These are phyloP conservation scores for Agriopis leucophaearia DNA, from an alignment of 2,888 invertebrate genomes.

Conservation along the genomic window DNA sequence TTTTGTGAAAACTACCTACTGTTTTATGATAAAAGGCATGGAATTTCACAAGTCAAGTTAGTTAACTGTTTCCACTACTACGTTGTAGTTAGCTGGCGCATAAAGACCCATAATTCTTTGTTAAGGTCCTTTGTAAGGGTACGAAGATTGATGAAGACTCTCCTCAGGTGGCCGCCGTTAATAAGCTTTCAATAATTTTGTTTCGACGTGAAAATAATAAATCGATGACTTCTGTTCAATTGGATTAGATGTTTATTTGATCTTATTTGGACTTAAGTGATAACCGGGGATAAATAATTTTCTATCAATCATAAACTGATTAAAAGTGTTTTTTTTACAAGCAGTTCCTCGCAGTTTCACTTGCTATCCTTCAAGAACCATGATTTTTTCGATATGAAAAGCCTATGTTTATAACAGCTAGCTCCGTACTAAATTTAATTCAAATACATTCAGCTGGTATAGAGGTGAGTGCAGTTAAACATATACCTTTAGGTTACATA, in stretches of 20 bases:
- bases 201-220: constrained; percentile 58
- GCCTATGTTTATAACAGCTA: too few relatives aligned
- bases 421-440: too few relatives aligned
- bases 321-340: too few relatives aligned
- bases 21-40: neutral
- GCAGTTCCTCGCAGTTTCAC: too few relatives aligned
- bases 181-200: constrained; percentile 75
- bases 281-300: constrained; percentile 12
- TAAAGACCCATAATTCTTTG: constrained; percentile 82
- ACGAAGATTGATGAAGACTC: constrained; percentile 79
- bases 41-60: neutral
- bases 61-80: constrained; percentile 19
- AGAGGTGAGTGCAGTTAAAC: too few relatives aligned
- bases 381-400: too few relatives aligned
- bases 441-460: too few relatives aligned
- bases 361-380: too few relatives aligned
- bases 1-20: neutral
- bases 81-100: constrained; percentile 74
- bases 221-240: constrained; percentile 63
- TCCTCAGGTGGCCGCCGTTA: constrained; percentile 82
- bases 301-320: neutral
- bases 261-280: constrained; percentile 24
- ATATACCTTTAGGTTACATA: too few relatives aligned
- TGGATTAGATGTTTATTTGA: constrained; percentile 48
- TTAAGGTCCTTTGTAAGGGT: constrained; percentile 76